These are phyloP conservation scores for Larimichthys crocea DNA, from an alignment of 2,113 vertebrate genomes.

Conservation along the genomic window DNA sequence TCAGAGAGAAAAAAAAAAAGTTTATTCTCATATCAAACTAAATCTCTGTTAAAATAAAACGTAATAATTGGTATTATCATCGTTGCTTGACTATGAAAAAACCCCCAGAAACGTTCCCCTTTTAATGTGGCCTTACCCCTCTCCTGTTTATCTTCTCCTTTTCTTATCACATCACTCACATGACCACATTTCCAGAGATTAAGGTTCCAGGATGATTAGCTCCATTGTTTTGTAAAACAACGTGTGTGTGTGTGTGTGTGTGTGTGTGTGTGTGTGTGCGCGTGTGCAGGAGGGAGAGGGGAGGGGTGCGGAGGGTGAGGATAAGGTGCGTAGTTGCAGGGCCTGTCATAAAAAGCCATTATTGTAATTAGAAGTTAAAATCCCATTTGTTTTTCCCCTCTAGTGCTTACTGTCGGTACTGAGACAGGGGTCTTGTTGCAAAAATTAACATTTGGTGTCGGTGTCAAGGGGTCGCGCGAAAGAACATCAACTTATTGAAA, in stretches of 20 bases:
- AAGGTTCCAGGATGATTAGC: conserved; percentile 70
- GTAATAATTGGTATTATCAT: no score
- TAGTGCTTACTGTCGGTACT: conserved; percentile 69
- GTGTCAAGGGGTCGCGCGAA: conserved; percentile 66
- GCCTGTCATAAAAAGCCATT: conserved; percentile 78
- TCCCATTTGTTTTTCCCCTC: conserved; percentile 78
- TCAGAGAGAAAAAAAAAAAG: no score
- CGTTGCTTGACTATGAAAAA: background rate
- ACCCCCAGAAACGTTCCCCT: conserved; percentile 10
- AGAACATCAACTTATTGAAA: conserved; percentile 69
- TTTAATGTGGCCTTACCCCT: conserved; percentile 39
- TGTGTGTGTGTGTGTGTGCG: background rate
- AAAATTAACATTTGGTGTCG: conserved; percentile 76
- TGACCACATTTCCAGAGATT: conserved; percentile 71
- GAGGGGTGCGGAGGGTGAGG: background rate
- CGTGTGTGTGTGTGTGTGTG: conserved; percentile 30
- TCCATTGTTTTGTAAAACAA: conserved; percentile 51
- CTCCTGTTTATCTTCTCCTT: conserved; percentile 56
- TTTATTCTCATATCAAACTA: no score
- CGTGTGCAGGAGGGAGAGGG: conserved; percentile 11
- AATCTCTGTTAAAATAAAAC: no score
- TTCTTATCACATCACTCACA: conserved; percentile 68
- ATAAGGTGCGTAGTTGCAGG: conserved; percentile 64
- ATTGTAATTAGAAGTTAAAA: conserved; percentile 82
- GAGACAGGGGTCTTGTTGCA: conserved; percentile 62